These are phyloP conservation scores for Amblyjoppa proteus DNA, from an alignment of 2,888 invertebrate genomes.

Conservation along the genomic window DNA sequence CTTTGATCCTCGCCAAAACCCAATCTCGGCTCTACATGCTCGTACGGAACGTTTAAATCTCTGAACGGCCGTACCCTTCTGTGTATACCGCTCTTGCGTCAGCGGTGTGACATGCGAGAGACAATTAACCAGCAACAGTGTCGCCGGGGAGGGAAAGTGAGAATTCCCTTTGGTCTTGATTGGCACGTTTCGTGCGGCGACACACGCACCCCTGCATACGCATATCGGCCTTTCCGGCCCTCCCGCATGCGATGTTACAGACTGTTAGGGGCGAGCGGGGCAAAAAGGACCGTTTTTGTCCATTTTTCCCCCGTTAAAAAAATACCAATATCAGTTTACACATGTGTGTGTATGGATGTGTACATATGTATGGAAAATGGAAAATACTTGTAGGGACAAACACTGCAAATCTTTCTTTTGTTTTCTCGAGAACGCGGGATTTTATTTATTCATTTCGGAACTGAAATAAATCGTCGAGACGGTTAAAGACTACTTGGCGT, in stretches of 20 bases:
- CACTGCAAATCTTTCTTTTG: background rate
- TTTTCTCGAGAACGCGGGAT: too few species aligned
- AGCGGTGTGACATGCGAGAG: conserved; percentile 38
- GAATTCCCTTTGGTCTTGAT: conserved; percentile 64
- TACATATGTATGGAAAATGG: background rate
- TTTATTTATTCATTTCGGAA: background rate
- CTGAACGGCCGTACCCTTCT: conserved; percentile 29
- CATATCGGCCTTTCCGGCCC: background rate
- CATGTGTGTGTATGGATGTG: too few species aligned
- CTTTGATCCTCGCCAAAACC: conserved; percentile 6
- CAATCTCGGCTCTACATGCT: conserved; percentile 20
- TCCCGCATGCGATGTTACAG: background rate
- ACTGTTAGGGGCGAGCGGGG: too few species aligned
- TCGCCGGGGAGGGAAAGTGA: conserved; percentile 32
- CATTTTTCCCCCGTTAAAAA: too few species aligned
- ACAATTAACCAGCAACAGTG: conserved; percentile 58
- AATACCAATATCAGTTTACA: too few species aligned
- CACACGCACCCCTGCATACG: conserved; percentile 35
- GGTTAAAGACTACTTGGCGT: too few species aligned
- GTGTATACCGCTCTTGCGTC: conserved; percentile 7
- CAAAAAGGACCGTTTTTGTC: too few species aligned
- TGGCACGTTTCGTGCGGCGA: conserved; percentile 49
- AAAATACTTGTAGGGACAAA: background rate
- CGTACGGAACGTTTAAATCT: conserved; percentile 42
- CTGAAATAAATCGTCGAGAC: conserved; percentile 11